phyloP scores from a whole-genome alignment of 2,113 vertebrate genomes.

The Sinocyclocheilus rhinocerous region DNA sequence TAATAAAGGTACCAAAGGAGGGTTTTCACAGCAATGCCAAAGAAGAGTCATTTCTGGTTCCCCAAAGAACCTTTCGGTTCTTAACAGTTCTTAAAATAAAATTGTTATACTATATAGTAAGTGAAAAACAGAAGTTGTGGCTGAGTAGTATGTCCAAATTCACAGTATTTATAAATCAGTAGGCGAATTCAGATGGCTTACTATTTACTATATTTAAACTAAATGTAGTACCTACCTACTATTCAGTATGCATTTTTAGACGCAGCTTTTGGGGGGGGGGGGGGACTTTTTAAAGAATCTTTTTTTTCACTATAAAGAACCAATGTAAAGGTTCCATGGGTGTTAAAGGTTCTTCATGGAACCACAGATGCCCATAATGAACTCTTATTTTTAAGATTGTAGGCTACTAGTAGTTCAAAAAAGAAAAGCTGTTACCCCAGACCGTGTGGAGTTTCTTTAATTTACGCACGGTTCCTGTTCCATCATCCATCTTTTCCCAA shows the following conservation, averaged over 20 bases:
- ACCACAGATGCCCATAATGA: not conserved
- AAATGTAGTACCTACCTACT: not conserved
- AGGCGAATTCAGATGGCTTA: not conserved
- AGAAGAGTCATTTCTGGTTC: not conserved
- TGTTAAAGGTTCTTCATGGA: not conserved
- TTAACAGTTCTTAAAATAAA: not conserved
- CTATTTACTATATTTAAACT: not conserved
- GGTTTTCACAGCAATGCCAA: not conserved
- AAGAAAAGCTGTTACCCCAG: slow-evolving; percentile 71
- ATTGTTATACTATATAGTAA: too few relatives aligned
- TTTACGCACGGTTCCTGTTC: slow-evolving; percentile 79
- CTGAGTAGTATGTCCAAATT: not conserved
- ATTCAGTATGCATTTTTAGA: not conserved
- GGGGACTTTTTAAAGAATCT: not conserved
- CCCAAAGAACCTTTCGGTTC: not conserved
- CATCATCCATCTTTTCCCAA: slow-evolving; percentile 86
- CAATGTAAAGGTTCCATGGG: not conserved
- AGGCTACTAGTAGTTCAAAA: not conserved
- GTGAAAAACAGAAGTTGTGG: not conserved
- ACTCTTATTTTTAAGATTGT: not conserved
- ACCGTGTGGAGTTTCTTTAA: slow-evolving; percentile 82
- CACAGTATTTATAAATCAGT: not conserved
- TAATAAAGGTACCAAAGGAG: not conserved
- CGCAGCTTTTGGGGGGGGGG: not conserved
- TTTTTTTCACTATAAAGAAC: not conserved